phyloP scores from a whole-genome alignment of 92 coral and sea anemone genomes.

The Bergia puertoricense region DNA sequence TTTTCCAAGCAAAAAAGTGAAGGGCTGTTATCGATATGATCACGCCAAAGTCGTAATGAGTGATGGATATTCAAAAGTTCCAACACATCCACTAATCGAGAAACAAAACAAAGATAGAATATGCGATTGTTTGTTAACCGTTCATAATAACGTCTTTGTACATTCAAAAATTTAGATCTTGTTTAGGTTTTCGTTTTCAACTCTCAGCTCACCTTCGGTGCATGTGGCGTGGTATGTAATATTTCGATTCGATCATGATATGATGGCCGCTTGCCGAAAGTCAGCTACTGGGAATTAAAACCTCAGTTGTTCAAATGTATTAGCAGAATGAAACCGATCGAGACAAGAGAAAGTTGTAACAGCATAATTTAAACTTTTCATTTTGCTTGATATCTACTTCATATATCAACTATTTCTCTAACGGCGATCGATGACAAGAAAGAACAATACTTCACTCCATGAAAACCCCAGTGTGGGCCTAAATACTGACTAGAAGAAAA shows the following conservation, averaged over 20 bases:
- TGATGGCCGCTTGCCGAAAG: background rate
- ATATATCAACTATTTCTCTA: background rate
- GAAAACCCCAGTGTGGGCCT: conserved; percentile 27
- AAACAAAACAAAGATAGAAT: conserved; percentile 1
- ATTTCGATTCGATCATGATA: background rate
- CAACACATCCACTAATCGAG: background rate
- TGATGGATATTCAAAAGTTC: background rate
- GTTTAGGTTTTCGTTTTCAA: background rate
- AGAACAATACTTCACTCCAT: background rate
- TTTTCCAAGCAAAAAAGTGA: background rate
- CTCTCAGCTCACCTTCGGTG: background rate
- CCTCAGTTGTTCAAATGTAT: background rate
- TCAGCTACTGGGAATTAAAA: background rate
- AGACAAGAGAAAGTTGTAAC: background rate
- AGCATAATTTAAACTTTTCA: background rate
- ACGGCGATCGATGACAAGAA: background rate
- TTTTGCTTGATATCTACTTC: too few relatives aligned
- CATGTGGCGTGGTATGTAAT: background rate
- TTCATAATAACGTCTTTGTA: background rate
- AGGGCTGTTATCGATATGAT: background rate
- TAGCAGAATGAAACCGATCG: background rate
- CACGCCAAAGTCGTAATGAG: background rate
- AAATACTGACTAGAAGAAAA: conserved; percentile 21
- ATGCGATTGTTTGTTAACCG: background rate
- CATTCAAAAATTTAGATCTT: too few relatives aligned